Evolutionary conservation across 2,888 invertebrate species (phyloP), one percentile per base, ranked within the genome.

Genomic region (Mesorhabditis spiculigera): DNA sequence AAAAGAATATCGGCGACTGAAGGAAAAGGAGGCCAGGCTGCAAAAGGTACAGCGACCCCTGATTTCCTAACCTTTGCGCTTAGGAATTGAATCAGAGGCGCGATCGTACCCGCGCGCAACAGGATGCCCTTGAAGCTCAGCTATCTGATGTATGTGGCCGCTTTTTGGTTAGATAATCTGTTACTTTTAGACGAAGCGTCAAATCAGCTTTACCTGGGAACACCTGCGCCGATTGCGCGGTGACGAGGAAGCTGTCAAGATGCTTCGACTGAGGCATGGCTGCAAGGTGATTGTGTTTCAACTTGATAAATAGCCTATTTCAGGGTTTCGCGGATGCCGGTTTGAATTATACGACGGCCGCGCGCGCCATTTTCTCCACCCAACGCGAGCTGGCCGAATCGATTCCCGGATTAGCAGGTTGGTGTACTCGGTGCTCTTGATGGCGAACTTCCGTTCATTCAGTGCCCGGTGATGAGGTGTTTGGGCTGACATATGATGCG

Each of bases 221-320:
- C 8, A 50, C 58, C 8, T 50, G 8, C 58, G 58, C n/a, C 58
- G 58, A 13, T 50, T 50, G 58, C n/a, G n/a, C n/a, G 58, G 63
- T n/a, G 68, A 68, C 28, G 43, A 28, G 4, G 58, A 68, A n/a
- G 63, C 63, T 8, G 45, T 61, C 63, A 61, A 28, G 44, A 68
- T 68, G 68, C 13, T 68, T 3, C 58, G 62, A 16, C 58, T 68
- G 61, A 58, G 68, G 42, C 62, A 68, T 13, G 61, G 41, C 5
- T 45, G 61, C 62, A 68, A 68, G 68, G 67, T 67, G 58, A 50
- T 13, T 13, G n/a, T n/a, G 8, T 50, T n/a, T 50, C n/a, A 13
- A 13, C 8, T 13, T 50, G n/a, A 50, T n/a, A n/a, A 50, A 50
- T 50, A 50, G 2, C n/a, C 58, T 10, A 2, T 50, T 50, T 50